Base-by-base conservation (phyloP, 2,888 invertebrate genomes). In the Carpatolechia fugitivella region DNA sequence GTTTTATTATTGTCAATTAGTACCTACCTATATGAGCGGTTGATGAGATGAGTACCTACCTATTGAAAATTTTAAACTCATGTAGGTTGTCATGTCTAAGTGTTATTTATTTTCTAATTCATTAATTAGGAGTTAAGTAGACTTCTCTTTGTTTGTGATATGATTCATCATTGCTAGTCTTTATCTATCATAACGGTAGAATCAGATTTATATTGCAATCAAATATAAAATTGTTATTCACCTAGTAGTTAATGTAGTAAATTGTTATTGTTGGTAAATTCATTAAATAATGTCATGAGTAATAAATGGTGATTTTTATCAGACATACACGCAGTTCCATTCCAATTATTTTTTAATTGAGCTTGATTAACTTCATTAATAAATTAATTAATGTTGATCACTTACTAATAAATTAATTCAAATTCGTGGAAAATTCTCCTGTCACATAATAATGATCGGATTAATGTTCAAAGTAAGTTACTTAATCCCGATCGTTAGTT, bases 81-180 rank as follows among this genome's bases (percentile, higher is more conserved):
- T 36, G 36, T 50, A 50, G 50, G 24, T 20, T 29, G 7, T 36
- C 2, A 11, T 33, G 13, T 31, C 44, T 29, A 29, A 38, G 16
- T 58, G 47, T 33, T 61, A 64, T 61, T 60, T 68, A 66, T 66
- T 67, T 68, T 58, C 51, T 72, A 67, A 67, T 67, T 68, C 13
- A 6, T 29, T n/a, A 65, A 62, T 71, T 51, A 30, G 63, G 16
- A 20, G 11, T 18, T 16, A 29, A 10, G 8, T 44, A 44, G 44
- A 29, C 29, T n/a, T 44, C 24, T 44, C 4, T 66, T 36, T 18
- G 10, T 51, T 60, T 69, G 65, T 64, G 59, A 60, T 63, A 64
- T 63, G 59, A 64, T 56, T 60, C 53, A 48, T 54, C 66, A 61
- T 41, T 64, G 63, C 73, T 73, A 73, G 73, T 73, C 72, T 57